phyloP scores from a whole-genome alignment of 2,797 vertebrate genomes.

The Steatocranus sp. region DNA sequence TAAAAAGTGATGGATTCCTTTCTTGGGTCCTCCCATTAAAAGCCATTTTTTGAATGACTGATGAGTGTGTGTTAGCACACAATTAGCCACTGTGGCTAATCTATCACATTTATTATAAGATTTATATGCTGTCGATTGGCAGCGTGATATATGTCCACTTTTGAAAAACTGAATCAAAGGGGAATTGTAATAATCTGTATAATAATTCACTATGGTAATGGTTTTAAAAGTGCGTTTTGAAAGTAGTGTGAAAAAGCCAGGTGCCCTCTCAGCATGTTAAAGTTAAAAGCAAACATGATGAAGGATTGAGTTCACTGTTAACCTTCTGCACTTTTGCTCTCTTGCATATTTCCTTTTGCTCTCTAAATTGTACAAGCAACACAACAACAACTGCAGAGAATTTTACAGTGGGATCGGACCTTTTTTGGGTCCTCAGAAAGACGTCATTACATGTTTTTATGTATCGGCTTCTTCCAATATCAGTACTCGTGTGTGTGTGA shows the following conservation, averaged over 20 bases:
- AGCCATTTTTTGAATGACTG: slow-evolving; percentile 74
- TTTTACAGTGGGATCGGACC: not conserved
- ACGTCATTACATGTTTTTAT: not conserved
- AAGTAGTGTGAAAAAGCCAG: slow-evolving; percentile 5
- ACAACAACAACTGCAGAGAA: not conserved
- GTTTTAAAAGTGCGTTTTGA: slow-evolving; percentile 28
- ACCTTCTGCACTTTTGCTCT: not conserved
- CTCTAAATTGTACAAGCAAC: not conserved
- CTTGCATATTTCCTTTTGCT: not conserved
- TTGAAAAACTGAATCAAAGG: slow-evolving; percentile 60
- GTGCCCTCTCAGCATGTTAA: not conserved
- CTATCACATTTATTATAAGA: slow-evolving; percentile 71
- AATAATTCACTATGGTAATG: slow-evolving; percentile 58
- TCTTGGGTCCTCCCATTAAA: slow-evolving; percentile 70
- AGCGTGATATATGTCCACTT: slow-evolving; percentile 62
- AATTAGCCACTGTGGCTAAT: slow-evolving; percentile 70
- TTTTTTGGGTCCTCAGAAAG: not conserved
- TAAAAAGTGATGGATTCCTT: slow-evolving; percentile 72
- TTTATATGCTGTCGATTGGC: slow-evolving; percentile 65
- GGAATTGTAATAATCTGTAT: slow-evolving; percentile 60
- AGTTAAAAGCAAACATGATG: not conserved
- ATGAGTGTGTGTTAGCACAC: slow-evolving; percentile 71
- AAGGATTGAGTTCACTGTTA: not conserved
- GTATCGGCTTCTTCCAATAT: not conserved
- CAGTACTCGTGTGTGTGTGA: not conserved